Conservation (phyloP, 2,888 invertebrate species). For the Stenodera caucasica region DNA sequence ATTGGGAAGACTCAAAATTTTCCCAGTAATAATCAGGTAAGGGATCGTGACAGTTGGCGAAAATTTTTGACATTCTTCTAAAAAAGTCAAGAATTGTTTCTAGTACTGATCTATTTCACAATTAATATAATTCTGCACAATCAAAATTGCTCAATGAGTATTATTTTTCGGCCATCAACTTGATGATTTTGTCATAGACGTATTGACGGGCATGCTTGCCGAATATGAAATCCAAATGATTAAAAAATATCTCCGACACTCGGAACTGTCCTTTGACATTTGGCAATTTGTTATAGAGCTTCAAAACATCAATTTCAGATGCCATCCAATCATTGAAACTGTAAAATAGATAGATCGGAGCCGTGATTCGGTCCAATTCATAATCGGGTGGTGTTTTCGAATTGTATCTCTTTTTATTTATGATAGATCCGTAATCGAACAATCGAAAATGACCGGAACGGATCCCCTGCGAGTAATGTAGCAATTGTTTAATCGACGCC, state of each 20-base stretch:
- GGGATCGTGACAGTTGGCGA: too few species aligned
- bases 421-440: conserved; percentile 59
- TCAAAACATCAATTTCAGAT: conserved; percentile 43
- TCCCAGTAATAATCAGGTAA: too few species aligned
- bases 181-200: conserved; percentile 45
- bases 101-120: too few species aligned
- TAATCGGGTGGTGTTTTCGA: conserved; percentile 54
- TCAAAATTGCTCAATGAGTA: too few species aligned
- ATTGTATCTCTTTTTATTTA: conserved; percentile 45
- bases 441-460: conserved; percentile 50
- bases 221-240: conserved; percentile 49
- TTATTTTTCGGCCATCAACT: too few species aligned
- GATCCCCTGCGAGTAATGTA: conserved; percentile 60
- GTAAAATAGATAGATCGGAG: conserved; percentile 56
- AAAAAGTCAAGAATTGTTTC: too few species aligned
- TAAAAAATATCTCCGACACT: conserved; percentile 43
- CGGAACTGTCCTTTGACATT: conserved; percentile 40
- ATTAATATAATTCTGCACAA: too few species aligned
- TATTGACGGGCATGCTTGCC: conserved; percentile 44
- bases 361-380: conserved; percentile 51
- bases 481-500: conserved; percentile 64
- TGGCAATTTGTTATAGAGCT: conserved; percentile 45
- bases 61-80: too few species aligned
- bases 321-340: conserved; percentile 59
- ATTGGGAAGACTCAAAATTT: too few species aligned